These are phyloP conservation scores for Phataginus tetradactyla DNA, from an alignment of 2,797 vertebrate species.

Conservation along the genomic window DNA sequence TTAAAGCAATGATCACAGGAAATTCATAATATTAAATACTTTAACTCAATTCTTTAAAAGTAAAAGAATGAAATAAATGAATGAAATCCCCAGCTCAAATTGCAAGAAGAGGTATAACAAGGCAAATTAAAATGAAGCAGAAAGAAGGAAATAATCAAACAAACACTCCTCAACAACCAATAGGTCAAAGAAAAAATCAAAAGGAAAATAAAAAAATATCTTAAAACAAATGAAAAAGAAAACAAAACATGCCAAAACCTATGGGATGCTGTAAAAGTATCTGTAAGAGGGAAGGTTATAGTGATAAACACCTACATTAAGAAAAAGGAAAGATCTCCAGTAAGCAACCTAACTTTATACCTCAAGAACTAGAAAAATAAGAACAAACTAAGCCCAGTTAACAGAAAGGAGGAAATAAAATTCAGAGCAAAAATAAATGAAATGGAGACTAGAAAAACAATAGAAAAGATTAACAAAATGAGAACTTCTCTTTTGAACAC, in stretches of 20 bases:
- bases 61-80: no score
- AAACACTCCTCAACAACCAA: background rate
- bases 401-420: background rate
- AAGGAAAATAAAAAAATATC: background rate
- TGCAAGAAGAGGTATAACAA: no score
- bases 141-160: no score
- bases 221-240: background rate
- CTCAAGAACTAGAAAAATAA: background rate
- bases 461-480: background rate
- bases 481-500: background rate
- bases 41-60: no score
- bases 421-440: background rate
- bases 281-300: background rate
- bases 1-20: no score
- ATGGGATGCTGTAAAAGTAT: background rate
- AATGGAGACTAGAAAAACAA: background rate
- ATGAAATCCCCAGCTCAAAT: no score
- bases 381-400: background rate
- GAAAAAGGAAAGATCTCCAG: background rate
- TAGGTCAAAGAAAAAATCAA: background rate
- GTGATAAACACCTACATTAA: background rate
- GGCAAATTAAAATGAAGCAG: no score
- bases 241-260: background rate
- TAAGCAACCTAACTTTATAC: background rate
- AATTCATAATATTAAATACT: no score